Percentiles rank a stretch among this genome's conserved stretches.
phyloP scores from a whole-genome alignment of 2,888 invertebrate genomes.

The Plebejus melissa region DNA sequence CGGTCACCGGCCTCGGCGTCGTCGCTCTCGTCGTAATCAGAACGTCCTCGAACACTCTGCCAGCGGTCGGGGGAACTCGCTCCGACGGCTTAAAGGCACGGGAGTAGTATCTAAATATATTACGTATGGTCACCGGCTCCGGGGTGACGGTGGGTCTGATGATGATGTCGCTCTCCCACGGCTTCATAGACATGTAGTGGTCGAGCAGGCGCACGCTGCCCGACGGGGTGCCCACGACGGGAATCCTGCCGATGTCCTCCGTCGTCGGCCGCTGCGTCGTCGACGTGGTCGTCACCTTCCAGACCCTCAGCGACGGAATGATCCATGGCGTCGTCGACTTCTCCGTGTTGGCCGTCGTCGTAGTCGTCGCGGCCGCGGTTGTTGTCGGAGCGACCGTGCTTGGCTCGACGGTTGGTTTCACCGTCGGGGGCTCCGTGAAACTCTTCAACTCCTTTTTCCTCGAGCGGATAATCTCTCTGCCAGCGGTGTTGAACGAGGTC shows the following conservation, averaged over 20 bases:
- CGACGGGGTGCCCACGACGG: slow-evolving; percentile 55
- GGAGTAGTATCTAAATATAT: slow-evolving; percentile 58
- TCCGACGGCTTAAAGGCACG: slow-evolving; percentile 51
- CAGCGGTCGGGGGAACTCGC: slow-evolving; percentile 50
- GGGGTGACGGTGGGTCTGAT: slow-evolving; percentile 62
- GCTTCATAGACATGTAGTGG: slow-evolving; percentile 59
- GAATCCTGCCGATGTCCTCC: slow-evolving; percentile 51
- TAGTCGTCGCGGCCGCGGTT: slow-evolving; percentile 43
- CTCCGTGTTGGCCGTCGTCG: slow-evolving; percentile 47
- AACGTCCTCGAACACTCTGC: slow-evolving; percentile 59
- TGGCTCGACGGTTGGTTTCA: slow-evolving; percentile 46
- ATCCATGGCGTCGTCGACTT: slow-evolving; percentile 67
- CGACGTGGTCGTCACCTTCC: slow-evolving; percentile 58
- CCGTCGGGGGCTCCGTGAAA: slow-evolving; percentile 49
- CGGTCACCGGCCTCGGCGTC: slow-evolving; percentile 49
- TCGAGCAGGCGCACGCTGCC: slow-evolving; percentile 54
- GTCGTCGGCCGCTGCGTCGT: slow-evolving; percentile 57
- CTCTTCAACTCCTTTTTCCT: slow-evolving; percentile 66
- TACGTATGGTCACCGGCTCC: slow-evolving; percentile 57
- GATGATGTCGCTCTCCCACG: slow-evolving; percentile 66
- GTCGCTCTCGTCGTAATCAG: slow-evolving; percentile 61
- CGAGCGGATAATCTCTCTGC: slow-evolving; percentile 56
- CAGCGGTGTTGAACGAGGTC: slow-evolving; percentile 51
- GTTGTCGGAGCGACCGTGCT: slow-evolving; percentile 46
- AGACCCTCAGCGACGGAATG: slow-evolving; percentile 72